Percentiles rank a stretch among this genome's conserved stretches.
Evolutionary conservation across 2,888 invertebrate genomes (phyloP).

Genomic region (Chromoteleia sp.): DNA sequence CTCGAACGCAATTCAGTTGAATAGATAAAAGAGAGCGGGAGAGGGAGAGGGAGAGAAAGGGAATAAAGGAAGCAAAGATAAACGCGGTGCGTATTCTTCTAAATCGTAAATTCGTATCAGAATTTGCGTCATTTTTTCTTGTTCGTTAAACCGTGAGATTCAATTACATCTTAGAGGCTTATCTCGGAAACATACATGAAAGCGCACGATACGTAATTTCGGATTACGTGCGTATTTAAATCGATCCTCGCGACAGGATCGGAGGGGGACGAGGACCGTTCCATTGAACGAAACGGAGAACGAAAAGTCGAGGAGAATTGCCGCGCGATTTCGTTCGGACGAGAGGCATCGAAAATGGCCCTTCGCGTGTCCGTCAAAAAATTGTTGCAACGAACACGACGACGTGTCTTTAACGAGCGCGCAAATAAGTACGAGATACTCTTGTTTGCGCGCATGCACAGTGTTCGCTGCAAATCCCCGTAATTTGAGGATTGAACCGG

Average conservation of each 20-base stretch:
- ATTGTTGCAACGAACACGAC: constrained; percentile 5
- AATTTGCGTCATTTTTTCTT: constrained; percentile 31
- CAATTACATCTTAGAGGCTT: constrained; percentile 37
- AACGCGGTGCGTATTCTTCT: too few relatives aligned
- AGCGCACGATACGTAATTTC: constrained; percentile 1
- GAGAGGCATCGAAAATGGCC: neutral
- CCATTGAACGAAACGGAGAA: neutral
- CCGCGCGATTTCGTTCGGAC: neutral
- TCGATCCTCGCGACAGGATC: neutral
- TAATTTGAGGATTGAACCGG: constrained; percentile 56
- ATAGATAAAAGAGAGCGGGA: constrained; percentile 11
- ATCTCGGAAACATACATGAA: constrained; percentile 33
- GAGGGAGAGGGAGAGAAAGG: too few relatives aligned
- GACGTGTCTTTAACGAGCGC: constrained; percentile 29
- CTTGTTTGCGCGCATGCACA: constrained; percentile 36
- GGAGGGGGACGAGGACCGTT: too few relatives aligned
- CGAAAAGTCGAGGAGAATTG: neutral
- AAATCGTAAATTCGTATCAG: constrained; percentile 16
- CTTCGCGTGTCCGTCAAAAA: neutral
- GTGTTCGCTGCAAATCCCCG: constrained; percentile 31
- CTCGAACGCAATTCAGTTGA: constrained; percentile 8
- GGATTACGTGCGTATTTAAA: constrained; percentile 2
- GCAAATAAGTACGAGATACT: constrained; percentile 43
- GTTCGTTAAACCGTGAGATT: constrained; percentile 35
- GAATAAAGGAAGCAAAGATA: constrained; percentile 1